Evolutionary conservation across 2,113 vertebrate genomes (phyloP).

Genomic region (Saguinus midas): DNA sequence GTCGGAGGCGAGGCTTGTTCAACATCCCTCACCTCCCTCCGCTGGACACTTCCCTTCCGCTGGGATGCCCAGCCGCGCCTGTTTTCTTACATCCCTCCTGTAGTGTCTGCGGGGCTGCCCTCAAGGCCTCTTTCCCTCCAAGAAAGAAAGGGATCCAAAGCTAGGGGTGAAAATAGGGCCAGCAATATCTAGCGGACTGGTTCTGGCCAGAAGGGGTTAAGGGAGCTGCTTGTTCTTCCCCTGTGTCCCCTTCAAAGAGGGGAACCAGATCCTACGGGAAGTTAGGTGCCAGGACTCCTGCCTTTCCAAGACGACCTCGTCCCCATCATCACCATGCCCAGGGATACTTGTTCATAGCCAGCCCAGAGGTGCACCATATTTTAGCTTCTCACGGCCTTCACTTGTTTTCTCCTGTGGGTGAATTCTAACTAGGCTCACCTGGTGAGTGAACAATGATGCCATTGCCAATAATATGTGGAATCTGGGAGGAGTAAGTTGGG

Average conservation of each 20-base stretch:
- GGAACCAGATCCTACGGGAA: not conserved
- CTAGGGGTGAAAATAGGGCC: not conserved
- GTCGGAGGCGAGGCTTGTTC: accelerated
- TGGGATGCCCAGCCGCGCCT: not conserved
- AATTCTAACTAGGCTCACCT: not conserved
- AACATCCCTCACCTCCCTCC: not conserved
- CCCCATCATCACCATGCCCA: not conserved
- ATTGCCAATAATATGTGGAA: not conserved
- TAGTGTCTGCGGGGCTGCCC: not conserved
- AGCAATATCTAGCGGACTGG: not conserved
- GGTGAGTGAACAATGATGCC: not conserved
- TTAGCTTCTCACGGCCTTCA: not conserved
- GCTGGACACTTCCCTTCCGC: not conserved
- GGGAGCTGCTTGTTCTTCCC: not conserved
- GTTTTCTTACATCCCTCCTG: not conserved
- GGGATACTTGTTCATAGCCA: not conserved
- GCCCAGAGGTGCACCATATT: not conserved
- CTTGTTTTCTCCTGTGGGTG: not conserved
- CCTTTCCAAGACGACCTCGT: not conserved
- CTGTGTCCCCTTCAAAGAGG: not conserved
- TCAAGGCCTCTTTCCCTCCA: no score
- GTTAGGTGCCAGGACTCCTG: not conserved
- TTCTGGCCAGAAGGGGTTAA: not conserved
- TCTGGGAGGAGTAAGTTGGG: not conserved
- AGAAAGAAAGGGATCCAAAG: not conserved